phyloP scores from a whole-genome alignment of 1,140 invertebrate species.

The Grapholita molesta region DNA sequence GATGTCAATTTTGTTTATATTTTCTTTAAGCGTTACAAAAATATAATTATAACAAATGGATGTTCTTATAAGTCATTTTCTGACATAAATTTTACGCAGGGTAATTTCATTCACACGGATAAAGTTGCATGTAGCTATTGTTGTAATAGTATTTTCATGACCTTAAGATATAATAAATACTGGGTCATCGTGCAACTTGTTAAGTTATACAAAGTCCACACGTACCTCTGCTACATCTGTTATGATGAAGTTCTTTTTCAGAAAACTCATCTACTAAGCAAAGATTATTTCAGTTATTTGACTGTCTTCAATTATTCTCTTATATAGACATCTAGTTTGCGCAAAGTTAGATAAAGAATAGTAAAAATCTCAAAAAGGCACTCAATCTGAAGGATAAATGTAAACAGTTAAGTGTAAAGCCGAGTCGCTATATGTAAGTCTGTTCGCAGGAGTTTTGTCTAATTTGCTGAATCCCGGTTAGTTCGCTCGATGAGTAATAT shows the following conservation, averaged over 20 bases:
- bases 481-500: constrained; percentile 83
- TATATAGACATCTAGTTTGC: constrained; percentile 21
- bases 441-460: constrained; percentile 87
- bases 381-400: constrained; percentile 44
- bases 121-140: neutral
- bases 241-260: constrained; percentile 1
- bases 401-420: constrained; percentile 23
- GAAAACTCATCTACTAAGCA: neutral
- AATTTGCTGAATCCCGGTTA: constrained; percentile 82
- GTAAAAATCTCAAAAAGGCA: constrained; percentile 47
- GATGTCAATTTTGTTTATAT: too few species aligned
- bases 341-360: constrained; percentile 29
- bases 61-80: too few species aligned
- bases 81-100: too few species aligned
- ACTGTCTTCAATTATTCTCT: constrained; percentile 10
- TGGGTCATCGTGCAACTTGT: constrained; percentile 33
- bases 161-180: constrained; percentile 19
- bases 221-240: constrained; percentile 28
- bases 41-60: too few species aligned
- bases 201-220: constrained; percentile 25
- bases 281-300: neutral
- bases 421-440: constrained; percentile 84
- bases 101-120: neutral
- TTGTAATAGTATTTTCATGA: neutral
- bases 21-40: too few species aligned